Conservation (phyloP, 1,140 invertebrate genomes). For the Tetramorium alpestre region DNA sequence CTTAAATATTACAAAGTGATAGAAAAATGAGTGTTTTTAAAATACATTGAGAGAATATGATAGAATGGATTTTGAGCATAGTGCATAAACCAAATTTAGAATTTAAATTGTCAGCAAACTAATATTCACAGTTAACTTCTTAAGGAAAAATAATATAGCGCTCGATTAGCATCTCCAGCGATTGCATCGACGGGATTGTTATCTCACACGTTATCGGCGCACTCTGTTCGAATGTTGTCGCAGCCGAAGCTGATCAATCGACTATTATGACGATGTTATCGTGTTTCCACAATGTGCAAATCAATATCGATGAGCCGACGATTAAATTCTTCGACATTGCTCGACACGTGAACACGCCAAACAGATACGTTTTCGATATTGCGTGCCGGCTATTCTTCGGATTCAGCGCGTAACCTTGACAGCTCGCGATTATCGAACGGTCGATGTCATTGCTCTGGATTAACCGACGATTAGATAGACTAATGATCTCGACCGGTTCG, state of each 20-base stretch:
- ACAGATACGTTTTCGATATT: slow-evolving; percentile 9
- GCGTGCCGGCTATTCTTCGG: background rate
- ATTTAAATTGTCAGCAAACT: background rate
- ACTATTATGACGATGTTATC: slow-evolving; percentile 63
- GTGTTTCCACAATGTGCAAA: slow-evolving; percentile 42
- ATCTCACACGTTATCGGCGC: slow-evolving; percentile 52
- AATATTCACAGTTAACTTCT: slow-evolving; percentile 16
- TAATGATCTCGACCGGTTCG: slow-evolving; percentile 32
- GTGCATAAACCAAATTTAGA: background rate
- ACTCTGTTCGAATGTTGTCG: slow-evolving; percentile 38
- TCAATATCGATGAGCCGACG: slow-evolving; percentile 50
- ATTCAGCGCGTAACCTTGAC: slow-evolving; percentile 32
- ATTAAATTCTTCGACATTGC: slow-evolving; percentile 28
- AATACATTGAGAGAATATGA: too few species aligned
- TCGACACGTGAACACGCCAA: slow-evolving; percentile 10
- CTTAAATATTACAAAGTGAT: background rate
- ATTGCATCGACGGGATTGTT: slow-evolving; percentile 60
- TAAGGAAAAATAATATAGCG: slow-evolving; percentile 42
- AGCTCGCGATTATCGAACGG: slow-evolving; percentile 6
- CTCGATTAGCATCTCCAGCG: slow-evolving; percentile 43
- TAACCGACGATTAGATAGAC: slow-evolving; percentile 67
- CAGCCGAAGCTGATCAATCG: slow-evolving; percentile 52
- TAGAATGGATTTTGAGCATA: background rate
- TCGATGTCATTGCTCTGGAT: slow-evolving; percentile 45
- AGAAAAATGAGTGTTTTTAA: background rate